phyloP scores from a whole-genome alignment of 1,140 invertebrate species.

The Halotydeus destructor region DNA sequence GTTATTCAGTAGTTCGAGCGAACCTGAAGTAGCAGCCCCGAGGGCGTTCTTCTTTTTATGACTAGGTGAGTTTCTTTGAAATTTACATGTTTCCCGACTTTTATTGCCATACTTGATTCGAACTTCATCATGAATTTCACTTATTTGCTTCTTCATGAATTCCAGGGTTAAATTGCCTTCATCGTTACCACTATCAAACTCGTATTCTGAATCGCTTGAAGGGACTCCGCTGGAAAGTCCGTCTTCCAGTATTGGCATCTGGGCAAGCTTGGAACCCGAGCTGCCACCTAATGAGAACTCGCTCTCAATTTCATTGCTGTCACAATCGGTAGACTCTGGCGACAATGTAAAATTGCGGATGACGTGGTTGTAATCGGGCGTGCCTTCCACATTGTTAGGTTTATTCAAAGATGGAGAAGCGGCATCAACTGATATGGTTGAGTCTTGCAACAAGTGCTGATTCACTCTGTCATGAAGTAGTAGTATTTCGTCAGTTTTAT shows the following conservation, averaged over 20 bases:
- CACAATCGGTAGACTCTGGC: conserved; percentile 85
- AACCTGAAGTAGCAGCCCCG: too few relatives aligned
- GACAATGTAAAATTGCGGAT: conserved; percentile 65
- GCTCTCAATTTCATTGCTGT: conserved; percentile 68
- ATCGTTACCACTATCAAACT: conserved; percentile 23
- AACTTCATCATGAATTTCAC: too few relatives aligned
- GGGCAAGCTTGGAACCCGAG: conserved; percentile 20
- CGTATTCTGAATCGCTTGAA: conserved; percentile 73
- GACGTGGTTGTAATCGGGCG: neutral
- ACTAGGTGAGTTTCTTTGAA: too few relatives aligned
- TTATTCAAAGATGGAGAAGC: neutral
- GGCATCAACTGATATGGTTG: neutral
- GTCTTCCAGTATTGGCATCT: conserved; percentile 89
- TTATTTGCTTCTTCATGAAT: too few relatives aligned
- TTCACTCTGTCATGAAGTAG: conserved; percentile 13
- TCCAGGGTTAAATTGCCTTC: too few relatives aligned
- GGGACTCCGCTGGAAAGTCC: conserved; percentile 55
- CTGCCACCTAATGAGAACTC: conserved; percentile 28
- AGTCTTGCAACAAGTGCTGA: conserved; percentile 10
- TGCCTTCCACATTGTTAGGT: neutral
- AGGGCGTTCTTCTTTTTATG: too few relatives aligned
- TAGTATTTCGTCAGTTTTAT: conserved; percentile 10
- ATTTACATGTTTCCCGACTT: too few relatives aligned
- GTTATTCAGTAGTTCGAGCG: too few relatives aligned
- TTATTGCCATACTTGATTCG: too few relatives aligned